Evolutionary conservation across 2,888 invertebrate genomes (phyloP), one percentile per base, ranked within the genome.

Genomic region (Pecten maximus): DNA sequence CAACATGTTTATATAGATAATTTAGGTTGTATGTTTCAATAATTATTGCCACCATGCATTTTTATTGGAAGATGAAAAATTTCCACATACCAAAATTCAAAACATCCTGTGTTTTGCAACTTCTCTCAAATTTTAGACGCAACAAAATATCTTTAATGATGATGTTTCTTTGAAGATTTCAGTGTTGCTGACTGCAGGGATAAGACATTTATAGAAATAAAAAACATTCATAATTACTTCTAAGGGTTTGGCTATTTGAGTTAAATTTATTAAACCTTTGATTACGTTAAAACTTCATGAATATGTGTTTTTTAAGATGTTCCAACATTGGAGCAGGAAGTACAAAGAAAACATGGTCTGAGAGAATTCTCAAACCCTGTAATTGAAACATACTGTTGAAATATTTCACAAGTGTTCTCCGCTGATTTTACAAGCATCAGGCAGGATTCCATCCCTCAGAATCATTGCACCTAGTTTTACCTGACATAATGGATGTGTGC

Each of bases 371-470:
- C 23, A 8, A 74, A 28, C 19, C 28, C 23, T 28, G 74, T 74
- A 74, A 74, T 74, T 74, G 74, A 74, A 74, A 74, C 74, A 74
- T 74, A 74, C 28, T 28, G 74, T 74, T 74, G 74, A 74, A 74
- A 74, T 74, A 74, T 74, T 74, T 74, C 74, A 74, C 74, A 28
- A 74, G 74, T 74, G 74, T 74, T 74, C 3, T 74, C 74, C 12
- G 74, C 35, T 0, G 35, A 23, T 74, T 74, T 74, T 74, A 74
- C 74, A 74, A 74, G 74, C 74, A 35, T 35, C 16, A 6, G 35
- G 74, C 28, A 8, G 35, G 74, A 74, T 74, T 35, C 74, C 35
- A 35, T 35, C 35, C 74, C 19, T 74, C 74, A 35, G 10, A 74
- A 74, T 10, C 28, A 74, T 12, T 28, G 74, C 28, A 28, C 10